These are phyloP conservation scores for Mandrillus leucophaeus DNA, from an alignment of 2,113 vertebrate genomes.

Conservation along the genomic window DNA sequence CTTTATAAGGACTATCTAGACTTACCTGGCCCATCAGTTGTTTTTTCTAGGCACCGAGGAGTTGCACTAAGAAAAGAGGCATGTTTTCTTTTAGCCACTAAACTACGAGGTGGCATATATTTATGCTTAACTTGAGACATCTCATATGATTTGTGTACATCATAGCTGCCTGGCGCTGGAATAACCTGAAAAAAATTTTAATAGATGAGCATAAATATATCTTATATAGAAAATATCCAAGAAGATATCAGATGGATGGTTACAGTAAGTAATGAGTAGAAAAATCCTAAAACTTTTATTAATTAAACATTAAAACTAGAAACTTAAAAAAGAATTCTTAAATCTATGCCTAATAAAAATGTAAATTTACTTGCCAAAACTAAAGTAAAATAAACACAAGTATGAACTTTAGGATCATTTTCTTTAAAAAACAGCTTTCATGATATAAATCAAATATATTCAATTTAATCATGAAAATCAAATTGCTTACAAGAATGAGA, in stretches of 20 bases:
- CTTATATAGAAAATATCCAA: neutral
- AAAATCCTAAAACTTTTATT: conserved; percentile 1
- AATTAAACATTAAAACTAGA: conserved; percentile 32
- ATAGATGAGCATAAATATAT: neutral
- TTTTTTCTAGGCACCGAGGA: conserved; percentile 58
- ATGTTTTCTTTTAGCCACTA: conserved; percentile 83
- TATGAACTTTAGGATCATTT: neutral
- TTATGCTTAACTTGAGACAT: conserved; percentile 77
- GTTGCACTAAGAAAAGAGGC: conserved; percentile 85
- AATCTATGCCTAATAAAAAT: conserved; percentile 6
- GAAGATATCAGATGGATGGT: neutral
- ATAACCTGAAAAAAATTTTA: conserved; percentile 79
- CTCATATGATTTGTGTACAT: conserved; percentile 84
- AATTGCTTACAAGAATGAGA: neutral
- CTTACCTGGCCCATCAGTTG: conserved; percentile 73
- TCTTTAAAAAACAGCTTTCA: neutral
- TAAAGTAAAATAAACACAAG: conserved; percentile 38
- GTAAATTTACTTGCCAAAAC: neutral
- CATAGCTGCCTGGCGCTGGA: conserved; percentile 86
- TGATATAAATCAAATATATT: neutral
- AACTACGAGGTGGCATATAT: conserved; percentile 79
- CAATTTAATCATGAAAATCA: conserved; percentile 31
- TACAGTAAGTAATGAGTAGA: neutral
- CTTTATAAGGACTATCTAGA: neutral
- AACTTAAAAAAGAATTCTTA: neutral